phyloP scores from a whole-genome alignment of 2,888 invertebrate genomes.

The Abrostola tripartita region DNA sequence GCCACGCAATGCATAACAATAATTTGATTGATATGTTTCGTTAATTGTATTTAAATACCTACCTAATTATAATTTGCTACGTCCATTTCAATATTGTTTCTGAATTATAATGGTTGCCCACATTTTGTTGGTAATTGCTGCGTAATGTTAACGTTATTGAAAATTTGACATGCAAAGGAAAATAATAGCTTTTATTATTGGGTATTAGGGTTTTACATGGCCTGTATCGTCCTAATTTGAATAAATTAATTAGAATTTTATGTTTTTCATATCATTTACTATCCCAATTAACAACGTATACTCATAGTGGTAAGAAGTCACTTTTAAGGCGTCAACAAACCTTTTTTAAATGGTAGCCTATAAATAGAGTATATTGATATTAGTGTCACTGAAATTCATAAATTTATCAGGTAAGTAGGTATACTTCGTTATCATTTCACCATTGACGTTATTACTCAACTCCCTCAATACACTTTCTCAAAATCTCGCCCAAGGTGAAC shows the following conservation, averaged over 20 bases:
- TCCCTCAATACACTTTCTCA: not conserved
- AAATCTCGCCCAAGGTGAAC: slow-evolving; percentile 1
- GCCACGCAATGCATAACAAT: slow-evolving; percentile 22
- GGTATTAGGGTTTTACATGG: slow-evolving; percentile 6
- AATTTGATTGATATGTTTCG: slow-evolving; percentile 32
- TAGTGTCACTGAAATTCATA: too few relatives aligned
- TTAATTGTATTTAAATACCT: slow-evolving; percentile 30
- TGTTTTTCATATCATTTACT: too few relatives aligned
- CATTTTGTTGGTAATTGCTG: slow-evolving; percentile 22
- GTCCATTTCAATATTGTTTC: slow-evolving; percentile 39
- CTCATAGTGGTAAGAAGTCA: too few relatives aligned
- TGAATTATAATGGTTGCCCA: slow-evolving; percentile 22
- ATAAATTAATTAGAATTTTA: not conserved
- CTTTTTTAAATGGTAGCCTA: too few relatives aligned
- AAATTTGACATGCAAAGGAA: slow-evolving; percentile 33
- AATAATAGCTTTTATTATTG: slow-evolving; percentile 12
- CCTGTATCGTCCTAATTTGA: slow-evolving; percentile 16
- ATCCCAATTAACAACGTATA: too few relatives aligned
- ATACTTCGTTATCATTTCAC: not conserved
- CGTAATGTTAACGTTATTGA: slow-evolving; percentile 22
- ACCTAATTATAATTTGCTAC: slow-evolving; percentile 25
- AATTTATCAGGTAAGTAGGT: too few relatives aligned
- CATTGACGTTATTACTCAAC: not conserved
- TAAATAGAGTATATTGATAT: too few relatives aligned
- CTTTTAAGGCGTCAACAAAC: too few relatives aligned